Percentiles rank a stretch among this genome's conserved stretches.
These are phyloP conservation scores for Ophion slaviceki DNA, from an alignment of 2,888 invertebrate genomes.

Conservation along the genomic window DNA sequence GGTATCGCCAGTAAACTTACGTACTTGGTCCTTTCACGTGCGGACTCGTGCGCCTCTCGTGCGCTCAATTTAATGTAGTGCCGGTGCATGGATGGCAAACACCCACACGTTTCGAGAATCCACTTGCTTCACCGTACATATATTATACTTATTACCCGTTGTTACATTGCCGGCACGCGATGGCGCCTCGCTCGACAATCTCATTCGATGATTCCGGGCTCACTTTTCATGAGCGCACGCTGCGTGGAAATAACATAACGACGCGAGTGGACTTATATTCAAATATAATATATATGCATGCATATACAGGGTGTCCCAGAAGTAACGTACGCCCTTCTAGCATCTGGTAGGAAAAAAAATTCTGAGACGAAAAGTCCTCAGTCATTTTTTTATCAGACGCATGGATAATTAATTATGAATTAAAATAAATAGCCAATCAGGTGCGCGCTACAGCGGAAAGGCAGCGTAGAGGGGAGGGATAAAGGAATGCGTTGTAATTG, in stretches of 20 bases:
- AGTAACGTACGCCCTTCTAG: too few species aligned
- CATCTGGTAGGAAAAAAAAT: too few species aligned
- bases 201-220: slow-evolving; percentile 47
- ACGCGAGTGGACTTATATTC: background rate
- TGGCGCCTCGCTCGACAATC: slow-evolving; percentile 61
- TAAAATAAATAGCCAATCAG: too few species aligned
- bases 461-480: too few species aligned
- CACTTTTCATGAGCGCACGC: slow-evolving; percentile 51
- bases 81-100: slow-evolving; percentile 50
- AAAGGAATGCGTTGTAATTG: too few species aligned
- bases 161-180: slow-evolving; percentile 58
- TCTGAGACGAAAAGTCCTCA: too few species aligned
- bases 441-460: too few species aligned
- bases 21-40: slow-evolving; percentile 23
- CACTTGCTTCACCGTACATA: slow-evolving; percentile 24
- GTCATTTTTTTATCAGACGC: too few species aligned
- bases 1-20: slow-evolving; percentile 28
- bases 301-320: background rate
- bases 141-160: slow-evolving; percentile 37
- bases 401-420: too few species aligned
- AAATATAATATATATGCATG: background rate
- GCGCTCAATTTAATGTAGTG: slow-evolving; percentile 59
- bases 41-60: slow-evolving; percentile 56
- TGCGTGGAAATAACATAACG: slow-evolving; percentile 45
- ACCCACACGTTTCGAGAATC: slow-evolving; percentile 55